Base-by-base conservation (phyloP, 2,113 vertebrate species). In the Hippolais icterina region DNA sequence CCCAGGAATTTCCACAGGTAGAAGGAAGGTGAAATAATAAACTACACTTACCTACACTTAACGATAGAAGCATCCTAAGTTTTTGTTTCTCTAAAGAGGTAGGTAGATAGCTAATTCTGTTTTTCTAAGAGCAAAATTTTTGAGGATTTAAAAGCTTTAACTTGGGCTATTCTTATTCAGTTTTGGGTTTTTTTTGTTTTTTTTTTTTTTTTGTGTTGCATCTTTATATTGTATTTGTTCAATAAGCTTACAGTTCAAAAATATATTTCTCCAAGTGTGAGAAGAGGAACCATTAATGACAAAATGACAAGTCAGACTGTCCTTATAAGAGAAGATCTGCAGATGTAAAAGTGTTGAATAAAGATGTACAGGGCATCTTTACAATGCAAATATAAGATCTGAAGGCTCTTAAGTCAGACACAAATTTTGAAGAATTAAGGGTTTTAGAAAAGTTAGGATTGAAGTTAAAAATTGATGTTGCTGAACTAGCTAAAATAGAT, bases 261-360 rank as follows among this genome's bases (percentile, higher is more conserved):
- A 50, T 9, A 41, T 33, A 46, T 86, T 96, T 93, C 54, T 80
- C 56, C 63, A 42, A 85, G 39, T 74, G 77, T 68, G 52, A 94
- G 39, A 84, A 68, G 37, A 91, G 27, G 39, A 94, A 57, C 6
- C 3, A 80, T 42, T 97, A 87, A 91, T 75, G 69, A 74, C 60
- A 94, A 93, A 89, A 90, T 83, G n/a, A 69, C 60, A 93, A 94
- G 63, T 22, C 15, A 82, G 42, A 41, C 49, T 89, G 65, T n/a
- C 39, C 46, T 92, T 93, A 17, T 27, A 77, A 80, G 33, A 42
- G 25, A 44, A 63, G 13, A 25, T 83, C 64, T 88, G 25, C 31
- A 83, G 68, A 79, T 15, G 2, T 61, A 49, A 86, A 65, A 49
- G 9, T 37, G 81, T 49, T 5, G 18, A 60, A 87, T 69, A 69